Conservation (phyloP, 2,888 invertebrate genomes). For the Plebejus argus region DNA sequence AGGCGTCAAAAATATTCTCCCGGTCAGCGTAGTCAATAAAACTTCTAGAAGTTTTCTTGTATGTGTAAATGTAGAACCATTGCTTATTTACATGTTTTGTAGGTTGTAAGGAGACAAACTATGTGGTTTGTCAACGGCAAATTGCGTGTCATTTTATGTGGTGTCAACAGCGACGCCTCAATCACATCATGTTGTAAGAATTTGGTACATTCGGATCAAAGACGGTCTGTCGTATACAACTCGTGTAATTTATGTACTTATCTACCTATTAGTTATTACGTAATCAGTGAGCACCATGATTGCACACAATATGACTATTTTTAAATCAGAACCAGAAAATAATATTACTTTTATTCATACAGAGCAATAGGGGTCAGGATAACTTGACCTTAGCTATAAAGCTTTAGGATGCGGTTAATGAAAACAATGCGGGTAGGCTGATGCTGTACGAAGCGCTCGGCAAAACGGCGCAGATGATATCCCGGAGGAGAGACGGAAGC, state of each 20-base stretch:
- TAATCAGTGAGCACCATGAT: neutral
- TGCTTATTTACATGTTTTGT: neutral
- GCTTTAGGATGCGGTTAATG: neutral
- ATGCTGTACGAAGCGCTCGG: no score
- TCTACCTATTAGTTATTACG: neutral
- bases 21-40: no score
- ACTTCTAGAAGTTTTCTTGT: no score
- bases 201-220: conserved; percentile 17
- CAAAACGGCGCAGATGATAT: no score
- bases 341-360: neutral
- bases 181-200: conserved; percentile 64
- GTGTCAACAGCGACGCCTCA: conserved; percentile 54
- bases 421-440: no score
- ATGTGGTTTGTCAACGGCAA: conserved; percentile 39
- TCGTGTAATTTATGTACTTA: neutral
- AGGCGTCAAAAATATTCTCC: no score
- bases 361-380: neutral
- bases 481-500: no score
- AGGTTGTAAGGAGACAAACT: neutral
- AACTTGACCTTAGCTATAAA: neutral
- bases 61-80: neutral
- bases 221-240: conserved; percentile 9
- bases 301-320: no score
- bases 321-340: no score
- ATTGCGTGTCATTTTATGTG: conserved; percentile 53